These are phyloP conservation scores for Leucopsar rothschildi DNA, from an alignment of 2,113 vertebrate species.

Conservation along the genomic window DNA sequence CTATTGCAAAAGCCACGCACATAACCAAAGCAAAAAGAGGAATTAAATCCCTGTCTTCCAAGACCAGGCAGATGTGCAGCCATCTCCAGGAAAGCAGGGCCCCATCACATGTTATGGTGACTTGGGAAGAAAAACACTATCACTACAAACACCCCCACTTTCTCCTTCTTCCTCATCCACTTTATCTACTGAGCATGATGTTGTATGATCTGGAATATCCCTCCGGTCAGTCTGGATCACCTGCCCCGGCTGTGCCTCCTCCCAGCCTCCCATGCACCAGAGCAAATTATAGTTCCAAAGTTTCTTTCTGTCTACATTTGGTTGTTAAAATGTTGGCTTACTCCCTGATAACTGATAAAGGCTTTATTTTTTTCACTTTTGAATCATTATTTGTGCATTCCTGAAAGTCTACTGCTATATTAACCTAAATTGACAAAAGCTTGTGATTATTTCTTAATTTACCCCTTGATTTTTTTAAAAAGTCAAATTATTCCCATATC, in stretches of 20 bases:
- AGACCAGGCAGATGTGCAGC: background rate
- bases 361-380: background rate
- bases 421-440: background rate
- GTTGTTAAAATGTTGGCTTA: background rate
- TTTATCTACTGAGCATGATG: background rate
- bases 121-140: background rate
- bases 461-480: background rate
- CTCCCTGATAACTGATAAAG: background rate
- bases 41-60: background rate
- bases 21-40: background rate
- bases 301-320: background rate
- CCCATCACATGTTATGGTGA: background rate
- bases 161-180: background rate
- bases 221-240: background rate
- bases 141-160: background rate
- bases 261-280: fast-evolving
- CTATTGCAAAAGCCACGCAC: background rate
- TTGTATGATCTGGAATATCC: background rate
- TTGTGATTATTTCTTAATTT: background rate
- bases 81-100: background rate
- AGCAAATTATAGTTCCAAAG: background rate
- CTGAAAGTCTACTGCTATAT: background rate
- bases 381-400: background rate
- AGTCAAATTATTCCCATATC: background rate
- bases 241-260: background rate